phyloP scores from a whole-genome alignment of 2,888 invertebrate species.

The Catocala fraxini region DNA sequence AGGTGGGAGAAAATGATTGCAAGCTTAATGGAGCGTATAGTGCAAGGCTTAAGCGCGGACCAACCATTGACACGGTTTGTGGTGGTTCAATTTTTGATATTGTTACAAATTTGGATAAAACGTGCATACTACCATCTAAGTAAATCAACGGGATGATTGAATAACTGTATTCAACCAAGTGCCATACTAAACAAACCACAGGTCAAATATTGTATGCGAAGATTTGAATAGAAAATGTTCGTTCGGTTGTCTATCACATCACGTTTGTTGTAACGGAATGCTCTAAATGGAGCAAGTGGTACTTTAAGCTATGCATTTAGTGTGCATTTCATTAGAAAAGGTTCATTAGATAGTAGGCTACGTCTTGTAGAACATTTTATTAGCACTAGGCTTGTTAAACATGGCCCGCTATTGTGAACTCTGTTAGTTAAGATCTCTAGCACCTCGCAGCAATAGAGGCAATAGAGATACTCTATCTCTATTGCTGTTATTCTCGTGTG shows the following conservation, averaged over 20 bases:
- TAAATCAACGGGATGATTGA: constrained; percentile 68
- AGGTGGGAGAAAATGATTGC: constrained; percentile 44
- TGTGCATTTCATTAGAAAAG: constrained; percentile 22
- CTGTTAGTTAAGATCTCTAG: neutral
- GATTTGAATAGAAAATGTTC: constrained; percentile 19
- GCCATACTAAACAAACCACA: constrained; percentile 53
- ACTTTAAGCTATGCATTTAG: constrained; percentile 30
- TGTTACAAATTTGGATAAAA: constrained; percentile 69
- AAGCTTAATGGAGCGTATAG: constrained; percentile 71
- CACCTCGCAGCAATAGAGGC: neutral
- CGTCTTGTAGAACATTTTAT: constrained; percentile 12
- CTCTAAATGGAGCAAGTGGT: constrained; percentile 24
- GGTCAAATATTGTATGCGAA: constrained; percentile 54
- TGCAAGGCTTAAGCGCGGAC: constrained; percentile 56
- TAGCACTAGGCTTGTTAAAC: neutral
- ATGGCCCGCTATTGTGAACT: neutral
- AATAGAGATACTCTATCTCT: neutral
- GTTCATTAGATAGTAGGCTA: constrained; percentile 16
- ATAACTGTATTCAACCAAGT: constrained; percentile 66
- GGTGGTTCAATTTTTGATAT: constrained; percentile 64
- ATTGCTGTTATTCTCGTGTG: neutral
- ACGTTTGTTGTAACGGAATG: constrained; percentile 29
- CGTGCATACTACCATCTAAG: constrained; percentile 69
- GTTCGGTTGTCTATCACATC: constrained; percentile 24
- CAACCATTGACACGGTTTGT: constrained; percentile 74